Conservation (phyloP, 2,797 vertebrate species). For the Anas capensis region DNA sequence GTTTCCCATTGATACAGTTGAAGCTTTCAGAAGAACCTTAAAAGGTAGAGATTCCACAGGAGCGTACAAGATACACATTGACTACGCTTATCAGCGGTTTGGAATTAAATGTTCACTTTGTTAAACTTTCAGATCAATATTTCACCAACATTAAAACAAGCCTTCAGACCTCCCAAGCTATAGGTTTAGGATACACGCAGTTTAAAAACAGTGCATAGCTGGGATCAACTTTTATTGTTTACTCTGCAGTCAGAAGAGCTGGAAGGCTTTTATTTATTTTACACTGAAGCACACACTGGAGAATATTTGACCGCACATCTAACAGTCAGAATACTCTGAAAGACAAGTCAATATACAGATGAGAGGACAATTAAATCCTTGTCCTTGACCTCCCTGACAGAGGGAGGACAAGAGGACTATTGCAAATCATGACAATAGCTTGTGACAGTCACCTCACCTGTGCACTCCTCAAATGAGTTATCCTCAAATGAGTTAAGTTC, state of each 20-base stretch:
- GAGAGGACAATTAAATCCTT: conserved; percentile 34
- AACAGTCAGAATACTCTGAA: conserved; percentile 1
- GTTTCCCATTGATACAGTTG: background rate
- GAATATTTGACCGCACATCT: conserved; percentile 18
- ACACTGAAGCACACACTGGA: background rate
- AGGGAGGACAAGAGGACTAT: conserved; percentile 25
- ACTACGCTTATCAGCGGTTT: background rate
- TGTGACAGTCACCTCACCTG: conserved; percentile 35
- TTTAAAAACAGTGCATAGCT: background rate
- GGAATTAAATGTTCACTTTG: background rate
- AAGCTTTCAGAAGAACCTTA: background rate
- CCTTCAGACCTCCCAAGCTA: background rate
- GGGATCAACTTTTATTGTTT: background rate
- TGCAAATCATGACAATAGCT: conserved; percentile 23
- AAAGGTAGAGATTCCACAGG: background rate
- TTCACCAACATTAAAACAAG: background rate
- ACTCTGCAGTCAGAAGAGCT: background rate
- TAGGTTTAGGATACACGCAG: fast-evolving
- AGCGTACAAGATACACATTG: fast-evolving
- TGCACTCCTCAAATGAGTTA: background rate
- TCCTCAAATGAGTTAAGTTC: background rate
- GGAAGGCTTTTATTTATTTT: conserved; percentile 9
- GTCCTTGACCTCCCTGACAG: background rate
- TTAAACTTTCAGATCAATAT: background rate
- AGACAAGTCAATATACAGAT: conserved; percentile 8